Percentiles rank a stretch among this genome's conserved stretches.
Conservation (phyloP, 1,140 invertebrate genomes). For the Heliconius nattereri region DNA sequence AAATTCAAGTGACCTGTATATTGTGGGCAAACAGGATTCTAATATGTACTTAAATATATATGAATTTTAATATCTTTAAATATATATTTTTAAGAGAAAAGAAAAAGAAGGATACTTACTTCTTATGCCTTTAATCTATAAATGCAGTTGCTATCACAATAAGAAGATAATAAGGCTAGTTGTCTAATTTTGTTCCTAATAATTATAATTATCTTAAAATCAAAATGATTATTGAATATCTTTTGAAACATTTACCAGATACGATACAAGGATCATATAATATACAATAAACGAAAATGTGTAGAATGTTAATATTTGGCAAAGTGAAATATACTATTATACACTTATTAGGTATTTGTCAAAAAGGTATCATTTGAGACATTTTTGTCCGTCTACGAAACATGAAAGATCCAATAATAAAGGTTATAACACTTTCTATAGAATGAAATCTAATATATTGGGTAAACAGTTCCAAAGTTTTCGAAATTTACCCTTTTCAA, state of each 20-base stretch:
- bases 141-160: slow-evolving; percentile 34
- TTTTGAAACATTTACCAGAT: not conserved
- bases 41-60: too few species aligned
- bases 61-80: not conserved
- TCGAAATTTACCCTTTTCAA: too few species aligned
- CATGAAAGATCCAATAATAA: not conserved
- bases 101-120: not conserved
- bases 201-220: slow-evolving; percentile 1
- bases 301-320: not conserved
- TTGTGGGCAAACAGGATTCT: too few species aligned
- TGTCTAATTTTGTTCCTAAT: not conserved
- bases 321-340: not conserved
- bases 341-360: not conserved
- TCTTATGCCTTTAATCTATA: slow-evolving; percentile 29
- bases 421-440: not conserved
- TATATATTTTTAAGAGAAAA: not conserved
- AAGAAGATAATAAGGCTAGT: slow-evolving; percentile 7
- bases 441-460: too few species aligned
- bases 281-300: not conserved
- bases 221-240: not conserved
- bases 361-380: not conserved
- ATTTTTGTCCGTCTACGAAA: not conserved
- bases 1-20: too few species aligned
- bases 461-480: too few species aligned
- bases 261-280: not conserved